Base-by-base conservation (phyloP, 2,113 vertebrate species). In the Ailurus styani region DNA sequence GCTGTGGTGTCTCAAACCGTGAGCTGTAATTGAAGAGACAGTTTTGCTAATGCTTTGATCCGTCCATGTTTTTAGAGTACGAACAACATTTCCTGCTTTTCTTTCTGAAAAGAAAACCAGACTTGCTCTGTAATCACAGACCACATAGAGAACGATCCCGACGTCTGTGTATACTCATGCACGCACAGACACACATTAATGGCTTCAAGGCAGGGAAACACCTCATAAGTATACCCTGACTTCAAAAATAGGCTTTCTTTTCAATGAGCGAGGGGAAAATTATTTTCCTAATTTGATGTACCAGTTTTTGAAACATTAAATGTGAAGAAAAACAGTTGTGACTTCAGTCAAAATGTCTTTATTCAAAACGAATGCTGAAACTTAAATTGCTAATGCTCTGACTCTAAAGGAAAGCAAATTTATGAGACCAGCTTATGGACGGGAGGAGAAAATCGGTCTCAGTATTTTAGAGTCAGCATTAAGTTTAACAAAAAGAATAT, bases 31-130 rank as follows among this genome's bases (percentile, higher is more conserved):
- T 97, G 97, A 95, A 98, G 57, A 95, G 92, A 87, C 52, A 96
- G 87, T 45, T 84, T 62, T 34, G 90, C 57, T 96, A 97, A 96
- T 96, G 87, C 86, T 98, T 98, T 97, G 85, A 97, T 98, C 34
- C 54, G 42, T n/a, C 91, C 54, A 31, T 14, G 90, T 96, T 45
- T 85, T 98, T 96, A 90, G 60, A 72, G 78, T 40, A 95, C 20
- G 47, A 96, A 93, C 55, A 90, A 9, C 86, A 62, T 97, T 97
- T 98, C 93, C 97, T 98, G 91, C 31, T 45, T 97, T 96, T 85
- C 47, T 96, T 97, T 34, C 96, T 89, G 90, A 14, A 97, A 94
- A 75, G 95, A 97, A 98, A 97, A 8, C 3, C 89, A 98, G 91
- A 92, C 37, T 90, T 90, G 70, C 29, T 85, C 27, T 90, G 79